Percentiles rank a stretch among this genome's conserved stretches.
phyloP scores from a whole-genome alignment of 2,113 vertebrate genomes.

The Hippocampus guttulatus region DNA sequence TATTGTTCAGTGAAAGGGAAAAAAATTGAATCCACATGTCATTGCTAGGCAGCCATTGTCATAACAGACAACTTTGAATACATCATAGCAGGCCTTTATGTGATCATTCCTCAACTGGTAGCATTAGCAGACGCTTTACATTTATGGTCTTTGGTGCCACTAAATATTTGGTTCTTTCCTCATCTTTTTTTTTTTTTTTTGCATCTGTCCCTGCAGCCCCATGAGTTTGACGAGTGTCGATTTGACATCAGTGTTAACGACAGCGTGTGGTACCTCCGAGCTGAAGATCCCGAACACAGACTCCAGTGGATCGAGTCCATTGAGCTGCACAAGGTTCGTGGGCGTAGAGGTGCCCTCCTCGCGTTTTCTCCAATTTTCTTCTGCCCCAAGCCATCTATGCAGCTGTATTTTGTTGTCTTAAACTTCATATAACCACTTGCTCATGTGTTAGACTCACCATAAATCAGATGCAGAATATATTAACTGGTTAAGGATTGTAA shows the following conservation, averaged over 20 bases:
- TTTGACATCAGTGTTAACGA: constrained; percentile 98
- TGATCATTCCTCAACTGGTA: not conserved
- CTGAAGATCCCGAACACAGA: constrained; percentile 89
- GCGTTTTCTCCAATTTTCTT: not conserved
- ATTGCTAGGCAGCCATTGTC: constrained; percentile 16
- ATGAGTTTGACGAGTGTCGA: constrained; percentile 97
- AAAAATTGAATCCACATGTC: constrained; percentile 56
- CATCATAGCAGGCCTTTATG: not conserved
- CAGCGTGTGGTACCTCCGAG: constrained; percentile 95
- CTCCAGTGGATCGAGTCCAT: constrained; percentile 93
- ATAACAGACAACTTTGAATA: constrained; percentile 13
- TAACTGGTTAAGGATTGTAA: not conserved
- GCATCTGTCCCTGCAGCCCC: constrained; percentile 75
- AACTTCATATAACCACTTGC: not conserved
- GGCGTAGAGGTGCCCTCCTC: not conserved
- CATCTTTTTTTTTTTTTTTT: not conserved
- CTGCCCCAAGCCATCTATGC: not conserved
- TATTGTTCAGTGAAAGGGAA: constrained; percentile 37
- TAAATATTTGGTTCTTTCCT: constrained; percentile 7
- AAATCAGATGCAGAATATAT: not conserved
- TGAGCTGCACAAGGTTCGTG: constrained; percentile 91
- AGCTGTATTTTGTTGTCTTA: not conserved
- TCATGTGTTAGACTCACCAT: not conserved
- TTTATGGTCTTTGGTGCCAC: constrained; percentile 3
- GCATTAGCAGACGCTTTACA: not conserved